Conservation (phyloP, 2,797 vertebrate genomes). For the Hoplostethus mediterraneus region DNA sequence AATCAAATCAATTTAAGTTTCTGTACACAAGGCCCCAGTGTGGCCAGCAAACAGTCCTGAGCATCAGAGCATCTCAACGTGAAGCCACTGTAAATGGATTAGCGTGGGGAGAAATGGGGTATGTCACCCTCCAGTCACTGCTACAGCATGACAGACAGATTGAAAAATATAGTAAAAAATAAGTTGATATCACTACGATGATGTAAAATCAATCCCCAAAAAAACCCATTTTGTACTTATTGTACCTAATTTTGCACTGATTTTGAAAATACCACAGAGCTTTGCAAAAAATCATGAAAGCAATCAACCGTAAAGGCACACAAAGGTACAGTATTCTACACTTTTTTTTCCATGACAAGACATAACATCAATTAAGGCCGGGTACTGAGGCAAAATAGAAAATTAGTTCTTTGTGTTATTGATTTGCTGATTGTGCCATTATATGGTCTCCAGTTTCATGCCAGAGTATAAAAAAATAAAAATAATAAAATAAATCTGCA, state of each 20-base stretch:
- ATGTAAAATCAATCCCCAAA: conserved; percentile 27
- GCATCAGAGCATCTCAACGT: conserved; percentile 82
- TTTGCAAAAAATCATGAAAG: too few species aligned
- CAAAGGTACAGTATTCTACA: too few species aligned
- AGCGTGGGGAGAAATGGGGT: conserved; percentile 47
- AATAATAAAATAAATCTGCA: too few species aligned
- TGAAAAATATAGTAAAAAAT: conserved; percentile 8
- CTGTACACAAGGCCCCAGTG: conserved; percentile 80
- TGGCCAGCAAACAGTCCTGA: conserved; percentile 78
- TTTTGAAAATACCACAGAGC: too few species aligned
- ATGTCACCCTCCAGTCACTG: conserved; percentile 40
- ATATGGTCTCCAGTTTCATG: conserved; percentile 48
- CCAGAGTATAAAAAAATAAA: neutral
- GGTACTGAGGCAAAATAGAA: too few species aligned
- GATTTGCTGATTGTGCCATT: conserved; percentile 52
- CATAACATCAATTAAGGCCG: too few species aligned
- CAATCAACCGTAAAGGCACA: too few species aligned
- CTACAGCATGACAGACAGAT: conserved; percentile 38
- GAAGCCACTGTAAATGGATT: conserved; percentile 85
- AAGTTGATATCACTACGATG: neutral
- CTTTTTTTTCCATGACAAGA: too few species aligned
- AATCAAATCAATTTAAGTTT: conserved; percentile 90
- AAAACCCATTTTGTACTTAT: too few species aligned
- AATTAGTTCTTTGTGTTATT: too few species aligned
- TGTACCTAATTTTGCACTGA: too few species aligned